phyloP scores from a whole-genome alignment of 2,797 vertebrate genomes.

The Danio jaintianensis region DNA sequence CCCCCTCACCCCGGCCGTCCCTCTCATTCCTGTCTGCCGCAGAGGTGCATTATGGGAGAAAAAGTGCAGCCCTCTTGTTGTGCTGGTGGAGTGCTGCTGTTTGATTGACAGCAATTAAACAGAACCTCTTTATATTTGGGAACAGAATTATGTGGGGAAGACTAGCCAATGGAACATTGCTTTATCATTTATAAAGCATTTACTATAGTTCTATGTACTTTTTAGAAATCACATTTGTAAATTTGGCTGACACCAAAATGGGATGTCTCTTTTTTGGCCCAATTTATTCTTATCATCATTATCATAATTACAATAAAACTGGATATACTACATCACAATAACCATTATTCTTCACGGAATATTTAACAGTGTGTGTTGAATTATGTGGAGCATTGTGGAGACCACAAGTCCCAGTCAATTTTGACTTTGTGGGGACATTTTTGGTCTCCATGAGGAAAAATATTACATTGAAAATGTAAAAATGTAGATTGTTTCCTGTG shows the following conservation, averaged over 20 bases:
- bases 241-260: no score
- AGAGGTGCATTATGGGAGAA: conserved; percentile 34
- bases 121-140: conserved; percentile 63
- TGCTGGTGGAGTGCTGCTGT: conserved; percentile 39
- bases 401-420: no score
- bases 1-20: conserved; percentile 44
- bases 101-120: conserved; percentile 70
- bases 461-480: no score
- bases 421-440: no score
- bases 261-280: no score
- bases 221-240: no score
- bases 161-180: not conserved
- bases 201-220: no score
- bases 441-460: no score
- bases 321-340: not conserved
- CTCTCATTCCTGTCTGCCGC: conserved; percentile 52
- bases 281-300: no score
- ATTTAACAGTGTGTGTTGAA: not conserved
- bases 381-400: not conserved
- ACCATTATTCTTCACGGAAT: not conserved
- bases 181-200: no score
- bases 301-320: no score
- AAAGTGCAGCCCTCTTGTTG: conserved; percentile 48
- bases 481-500: no score
- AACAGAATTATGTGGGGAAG: conserved; percentile 34